Evolutionary conservation across 2,113 vertebrate species (phyloP), one percentile per base, ranked within the genome.

Genomic region (Dermatemys mawii): DNA sequence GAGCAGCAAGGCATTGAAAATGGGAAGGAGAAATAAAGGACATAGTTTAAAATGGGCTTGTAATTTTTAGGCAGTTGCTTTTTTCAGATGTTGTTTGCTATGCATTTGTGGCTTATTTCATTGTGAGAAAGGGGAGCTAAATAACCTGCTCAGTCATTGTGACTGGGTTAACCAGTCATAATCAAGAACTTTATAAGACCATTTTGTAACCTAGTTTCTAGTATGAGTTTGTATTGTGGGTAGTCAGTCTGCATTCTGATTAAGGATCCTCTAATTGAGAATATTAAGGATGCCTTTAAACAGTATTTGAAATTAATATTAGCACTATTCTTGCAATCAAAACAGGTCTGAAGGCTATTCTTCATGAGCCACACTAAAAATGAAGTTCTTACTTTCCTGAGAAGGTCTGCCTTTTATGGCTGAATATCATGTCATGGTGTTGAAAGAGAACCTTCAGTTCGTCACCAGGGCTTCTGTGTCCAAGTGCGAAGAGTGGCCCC

Each of bases 121-220:
- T 79, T n/a, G 49, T 48, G 73, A 1, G 11, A 84, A 67, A 3
- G 1, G 21, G 8, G 11, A 60, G 8, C 13, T 60, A 16, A 75
- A 50, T 48, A 32, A 11, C 4, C 9, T 9, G 27, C 4, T 84
- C 75, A 3, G 82, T 78, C 1, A 7, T 22, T 4, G 4, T 81
- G 44, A 63, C 35, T 84, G 16, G 83, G 91, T 88, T 21, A 92
- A 84, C 83, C 63, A 82, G 2, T 3, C 73, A 19, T 63, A 90
- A 73, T 38, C 78, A 85, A 53, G 86, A 63, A 32, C 83, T 90
- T 95, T 82, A 9, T 17, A 86, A 93, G 70, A 80, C 26, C 6
- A 1, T 8, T 49, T 11, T 78, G 32, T 78, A 29, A 86, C 60
- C 86, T 81, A 88, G 51, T 84, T 24, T 57, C 35, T 63, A 79